A percentile compares a stretch with the other conserved stretches of the same genome.
phyloP scores from a whole-genome alignment of 2,113 vertebrate species.

The Laticauda colubrina region DNA sequence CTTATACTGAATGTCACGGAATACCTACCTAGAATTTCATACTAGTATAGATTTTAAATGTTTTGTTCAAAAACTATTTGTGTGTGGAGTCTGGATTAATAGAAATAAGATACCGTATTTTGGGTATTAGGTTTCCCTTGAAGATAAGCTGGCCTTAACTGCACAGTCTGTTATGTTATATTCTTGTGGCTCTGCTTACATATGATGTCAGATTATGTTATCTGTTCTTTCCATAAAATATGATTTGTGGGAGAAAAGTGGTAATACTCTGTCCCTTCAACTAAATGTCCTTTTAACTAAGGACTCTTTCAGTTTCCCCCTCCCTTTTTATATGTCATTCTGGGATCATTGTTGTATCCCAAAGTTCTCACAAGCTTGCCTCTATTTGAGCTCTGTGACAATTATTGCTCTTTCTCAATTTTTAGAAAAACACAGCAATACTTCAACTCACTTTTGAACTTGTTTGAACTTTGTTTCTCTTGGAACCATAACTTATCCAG shows the following conservation, averaged over 20 bases:
- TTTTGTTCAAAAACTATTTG: neutral
- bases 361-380: neutral
- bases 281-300: neutral
- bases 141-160: neutral
- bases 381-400: neutral
- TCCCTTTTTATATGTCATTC: neutral
- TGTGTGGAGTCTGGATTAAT: neutral
- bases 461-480: neutral
- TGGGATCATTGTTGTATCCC: neutral
- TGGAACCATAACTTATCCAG: neutral
- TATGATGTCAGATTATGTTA: neutral
- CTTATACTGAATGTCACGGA: neutral
- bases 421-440: neutral
- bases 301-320: neutral
- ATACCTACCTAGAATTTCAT: neutral
- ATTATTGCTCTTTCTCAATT: neutral
- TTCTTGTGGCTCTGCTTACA: neutral
- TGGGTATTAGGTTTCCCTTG: neutral
- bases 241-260: neutral
- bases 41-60: neutral
- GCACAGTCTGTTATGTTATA: neutral
- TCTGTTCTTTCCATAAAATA: neutral
- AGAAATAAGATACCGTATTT: neutral
- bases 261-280: neutral
- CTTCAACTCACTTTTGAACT: neutral